Percentiles rank a stretch among this genome's conserved stretches.
These are phyloP conservation scores for Eptatretus atami DNA, from an alignment of 2,797 vertebrate species.

Conservation along the genomic window DNA sequence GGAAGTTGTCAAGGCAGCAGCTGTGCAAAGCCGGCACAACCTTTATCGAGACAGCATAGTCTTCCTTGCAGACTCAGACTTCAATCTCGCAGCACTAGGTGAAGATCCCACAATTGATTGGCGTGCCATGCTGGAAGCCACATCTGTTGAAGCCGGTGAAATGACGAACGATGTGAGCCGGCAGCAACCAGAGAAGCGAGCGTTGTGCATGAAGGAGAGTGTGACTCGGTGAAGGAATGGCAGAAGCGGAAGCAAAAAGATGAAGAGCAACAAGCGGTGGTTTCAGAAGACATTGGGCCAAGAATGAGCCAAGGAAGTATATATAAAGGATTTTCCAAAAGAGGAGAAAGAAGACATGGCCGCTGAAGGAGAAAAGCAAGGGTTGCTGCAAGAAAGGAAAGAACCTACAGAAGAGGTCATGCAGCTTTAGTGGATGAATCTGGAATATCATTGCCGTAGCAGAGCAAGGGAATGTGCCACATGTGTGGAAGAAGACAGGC, in stretches of 20 bases:
- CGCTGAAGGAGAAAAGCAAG: slow-evolving; percentile 18
- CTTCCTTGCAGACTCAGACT: slow-evolving; percentile 48
- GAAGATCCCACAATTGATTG: slow-evolving; percentile 37
- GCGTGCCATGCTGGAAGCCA: slow-evolving; percentile 20
- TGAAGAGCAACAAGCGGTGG: slow-evolving; percentile 13
- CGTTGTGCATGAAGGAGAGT: slow-evolving; percentile 8
- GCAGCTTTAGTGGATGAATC: slow-evolving; percentile 6
- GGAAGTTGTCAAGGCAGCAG: slow-evolving; percentile 73
- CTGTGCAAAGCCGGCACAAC: slow-evolving; percentile 66
- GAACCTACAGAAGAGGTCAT: slow-evolving; percentile 9
- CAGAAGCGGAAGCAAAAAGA: slow-evolving; percentile 9
- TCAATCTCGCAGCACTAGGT: slow-evolving; percentile 48
- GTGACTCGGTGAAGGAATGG: background rate
- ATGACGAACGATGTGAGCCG: slow-evolving; percentile 24
- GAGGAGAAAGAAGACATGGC: background rate
- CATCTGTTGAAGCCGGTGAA: slow-evolving; percentile 15
- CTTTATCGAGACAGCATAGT: slow-evolving; percentile 79
- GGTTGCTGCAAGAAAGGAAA: slow-evolving; percentile 16
- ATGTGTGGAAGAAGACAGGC: background rate
- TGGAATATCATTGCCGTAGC: background rate
- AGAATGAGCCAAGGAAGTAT: background rate
- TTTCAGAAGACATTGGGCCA: slow-evolving; percentile 1
- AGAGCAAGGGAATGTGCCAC: background rate
- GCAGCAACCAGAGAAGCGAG: slow-evolving; percentile 11
- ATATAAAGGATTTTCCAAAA: slow-evolving; percentile 5